A percentile compares a stretch with the other conserved stretches of the same genome.
phyloP scores from a whole-genome alignment of 2,888 invertebrate genomes.

The Leucozona laternaria region DNA sequence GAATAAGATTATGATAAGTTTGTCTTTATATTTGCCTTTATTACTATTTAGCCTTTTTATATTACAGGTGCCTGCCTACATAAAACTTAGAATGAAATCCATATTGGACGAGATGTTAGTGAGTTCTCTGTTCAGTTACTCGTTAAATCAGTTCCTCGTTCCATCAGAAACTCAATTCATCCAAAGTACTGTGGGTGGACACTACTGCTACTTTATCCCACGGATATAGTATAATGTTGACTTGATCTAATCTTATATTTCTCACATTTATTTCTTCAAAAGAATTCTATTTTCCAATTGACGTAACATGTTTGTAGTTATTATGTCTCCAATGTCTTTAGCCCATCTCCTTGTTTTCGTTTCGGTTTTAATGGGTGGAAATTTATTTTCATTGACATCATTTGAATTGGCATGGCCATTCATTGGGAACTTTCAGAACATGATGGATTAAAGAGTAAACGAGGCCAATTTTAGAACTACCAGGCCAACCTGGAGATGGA shows the following conservation, averaged over 20 bases:
- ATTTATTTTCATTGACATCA: slow-evolving; percentile 32
- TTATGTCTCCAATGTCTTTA: neutral
- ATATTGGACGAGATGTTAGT: no score
- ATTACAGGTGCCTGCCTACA: no score
- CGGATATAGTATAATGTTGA: neutral
- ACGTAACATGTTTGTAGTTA: slow-evolving; percentile 45
- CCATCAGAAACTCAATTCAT: no score
- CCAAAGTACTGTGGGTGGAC: no score
- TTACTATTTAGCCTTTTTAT: no score
- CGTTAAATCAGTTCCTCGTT: no score
- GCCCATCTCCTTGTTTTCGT: neutral
- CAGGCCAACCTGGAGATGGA: neutral
- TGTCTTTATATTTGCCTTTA: no score
- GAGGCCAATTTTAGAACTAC: neutral
- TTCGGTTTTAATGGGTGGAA: slow-evolving; percentile 29
- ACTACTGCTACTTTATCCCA: no score
- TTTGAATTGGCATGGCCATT: slow-evolving; percentile 27
- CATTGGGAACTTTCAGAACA: slow-evolving; percentile 4
- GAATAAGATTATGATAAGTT: no score
- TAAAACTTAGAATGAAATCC: no score
- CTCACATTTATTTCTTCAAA: slow-evolving; percentile 46
- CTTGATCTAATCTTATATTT: slow-evolving; percentile 17
- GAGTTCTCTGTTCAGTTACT: no score
- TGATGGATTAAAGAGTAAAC: slow-evolving; percentile 15
- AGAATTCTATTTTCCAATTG: slow-evolving; percentile 58